These are phyloP conservation scores for Sarcophaga subvicina DNA, from an alignment of 2,888 invertebrate species.

Conservation along the genomic window DNA sequence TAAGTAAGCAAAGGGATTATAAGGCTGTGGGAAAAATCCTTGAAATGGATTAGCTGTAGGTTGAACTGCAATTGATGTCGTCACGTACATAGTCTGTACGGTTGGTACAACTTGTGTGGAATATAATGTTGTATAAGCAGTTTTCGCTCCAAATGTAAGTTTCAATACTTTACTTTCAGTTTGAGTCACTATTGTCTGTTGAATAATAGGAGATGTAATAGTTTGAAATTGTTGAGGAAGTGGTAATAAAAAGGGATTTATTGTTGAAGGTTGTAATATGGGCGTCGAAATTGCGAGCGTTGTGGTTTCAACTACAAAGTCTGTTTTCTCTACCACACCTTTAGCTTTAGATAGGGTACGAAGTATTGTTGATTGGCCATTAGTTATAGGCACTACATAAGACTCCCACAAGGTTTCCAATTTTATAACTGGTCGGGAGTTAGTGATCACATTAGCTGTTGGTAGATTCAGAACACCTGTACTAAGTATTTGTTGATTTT, in stretches of 20 bases:
- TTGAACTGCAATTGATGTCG: conserved; percentile 89
- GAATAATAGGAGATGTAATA: conserved; percentile 90
- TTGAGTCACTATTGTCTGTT: conserved; percentile 89
- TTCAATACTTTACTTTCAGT: conserved; percentile 92
- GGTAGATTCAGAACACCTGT: conserved; percentile 80
- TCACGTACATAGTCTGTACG: conserved; percentile 91
- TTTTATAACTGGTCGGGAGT: conserved; percentile 89
- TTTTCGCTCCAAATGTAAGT: conserved; percentile 95
- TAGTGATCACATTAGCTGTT: conserved; percentile 88
- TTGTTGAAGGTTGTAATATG: conserved; percentile 65
- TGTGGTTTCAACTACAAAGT: conserved; percentile 89
- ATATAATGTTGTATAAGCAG: conserved; percentile 92
- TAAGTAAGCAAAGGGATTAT: conserved; percentile 89
- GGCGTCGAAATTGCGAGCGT: conserved; percentile 74
- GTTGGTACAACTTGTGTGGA: conserved; percentile 93
- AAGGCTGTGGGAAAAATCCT: conserved; percentile 90
- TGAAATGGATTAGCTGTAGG: conserved; percentile 86
- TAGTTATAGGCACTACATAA: conserved; percentile 90
- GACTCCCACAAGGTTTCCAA: conserved; percentile 92
- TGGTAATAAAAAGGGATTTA: conserved; percentile 83
- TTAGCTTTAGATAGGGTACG: conserved; percentile 91
- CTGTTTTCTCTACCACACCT: conserved; percentile 90
- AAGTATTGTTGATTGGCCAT: conserved; percentile 88
- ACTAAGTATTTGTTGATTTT: conserved; percentile 4
- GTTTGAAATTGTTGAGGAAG: conserved; percentile 87